A percentile compares a stretch with the other conserved stretches of the same genome.
Evolutionary conservation across 1,140 invertebrate species (phyloP).

Genomic region (Copidosoma floridanum): DNA sequence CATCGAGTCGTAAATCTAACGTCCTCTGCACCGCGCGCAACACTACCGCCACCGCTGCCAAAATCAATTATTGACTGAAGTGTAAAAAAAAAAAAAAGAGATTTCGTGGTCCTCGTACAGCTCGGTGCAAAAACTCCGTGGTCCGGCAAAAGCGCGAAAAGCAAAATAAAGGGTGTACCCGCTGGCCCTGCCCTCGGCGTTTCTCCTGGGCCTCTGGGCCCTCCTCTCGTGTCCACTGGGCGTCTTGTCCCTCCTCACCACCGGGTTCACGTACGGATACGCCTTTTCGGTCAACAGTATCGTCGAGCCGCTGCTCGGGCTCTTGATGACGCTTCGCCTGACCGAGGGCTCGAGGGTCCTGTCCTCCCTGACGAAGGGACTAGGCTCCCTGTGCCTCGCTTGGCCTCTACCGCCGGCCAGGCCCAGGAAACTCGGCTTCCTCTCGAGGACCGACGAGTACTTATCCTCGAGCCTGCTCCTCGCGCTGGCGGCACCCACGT

Average conservation of each 20-base stretch:
- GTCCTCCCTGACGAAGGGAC: slow-evolving; percentile 54
- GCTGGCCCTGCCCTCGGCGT: slow-evolving; percentile 11
- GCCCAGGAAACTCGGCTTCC: slow-evolving; percentile 49
- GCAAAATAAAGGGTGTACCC: no score
- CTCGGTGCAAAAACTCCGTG: no score
- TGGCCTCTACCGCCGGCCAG: neutral
- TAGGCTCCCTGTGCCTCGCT: slow-evolving; percentile 30
- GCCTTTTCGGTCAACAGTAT: slow-evolving; percentile 67
- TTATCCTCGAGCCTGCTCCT: slow-evolving; percentile 72
- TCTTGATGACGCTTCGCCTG: slow-evolving; percentile 50
- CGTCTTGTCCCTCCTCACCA: slow-evolving; percentile 40
- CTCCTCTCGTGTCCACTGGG: slow-evolving; percentile 28
- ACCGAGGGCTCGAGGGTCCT: slow-evolving; percentile 64
- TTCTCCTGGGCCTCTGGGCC: neutral
- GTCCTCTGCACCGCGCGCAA: no score
- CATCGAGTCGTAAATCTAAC: no score
- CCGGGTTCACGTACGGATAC: slow-evolving; percentile 61
- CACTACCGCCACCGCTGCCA: no score
- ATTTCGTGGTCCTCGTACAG: no score
- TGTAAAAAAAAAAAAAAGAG: no score
- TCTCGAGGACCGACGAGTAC: slow-evolving; percentile 70
- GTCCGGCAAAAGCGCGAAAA: no score
- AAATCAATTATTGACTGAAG: no score
- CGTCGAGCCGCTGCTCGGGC: slow-evolving; percentile 40
- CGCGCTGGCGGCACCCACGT: slow-evolving; percentile 52